These are phyloP conservation scores for Sula dactylatra DNA, from an alignment of 2,113 vertebrate genomes.

Conservation along the genomic window DNA sequence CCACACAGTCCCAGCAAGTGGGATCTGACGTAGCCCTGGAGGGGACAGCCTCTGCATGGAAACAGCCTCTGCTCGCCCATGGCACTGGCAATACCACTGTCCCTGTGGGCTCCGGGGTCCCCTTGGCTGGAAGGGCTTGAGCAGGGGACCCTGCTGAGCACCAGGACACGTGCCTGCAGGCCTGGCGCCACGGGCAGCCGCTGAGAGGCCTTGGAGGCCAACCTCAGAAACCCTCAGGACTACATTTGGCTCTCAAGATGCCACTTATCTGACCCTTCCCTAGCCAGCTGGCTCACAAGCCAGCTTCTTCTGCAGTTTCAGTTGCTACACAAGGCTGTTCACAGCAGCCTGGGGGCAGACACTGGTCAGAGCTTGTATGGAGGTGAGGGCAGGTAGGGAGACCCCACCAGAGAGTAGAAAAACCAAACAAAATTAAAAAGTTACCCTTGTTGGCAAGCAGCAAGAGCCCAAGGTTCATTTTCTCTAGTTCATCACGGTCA, in stretches of 20 bases:
- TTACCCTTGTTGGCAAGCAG: not conserved
- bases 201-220: not conserved
- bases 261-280: not conserved
- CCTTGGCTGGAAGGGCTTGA: not conserved
- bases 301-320: not conserved
- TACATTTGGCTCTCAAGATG: not conserved
- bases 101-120: too few species aligned
- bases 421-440: not conserved
- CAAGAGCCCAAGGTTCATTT: not conserved
- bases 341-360: not conserved
- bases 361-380: not conserved
- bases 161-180: not conserved
- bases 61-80: not conserved
- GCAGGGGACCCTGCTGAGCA: not conserved
- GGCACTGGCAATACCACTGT: not conserved
- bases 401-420: not conserved
- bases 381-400: not conserved
- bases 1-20: not conserved
- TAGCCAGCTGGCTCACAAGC: not conserved
- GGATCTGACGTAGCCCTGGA: not conserved
- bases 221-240: not conserved
- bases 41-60: not conserved
- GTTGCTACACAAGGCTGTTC: not conserved
- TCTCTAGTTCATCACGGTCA: not conserved
- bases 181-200: rapidly evolving